These are phyloP conservation scores for Marronus borbonicus DNA, from an alignment of 2,888 invertebrate genomes.

Conservation along the genomic window DNA sequence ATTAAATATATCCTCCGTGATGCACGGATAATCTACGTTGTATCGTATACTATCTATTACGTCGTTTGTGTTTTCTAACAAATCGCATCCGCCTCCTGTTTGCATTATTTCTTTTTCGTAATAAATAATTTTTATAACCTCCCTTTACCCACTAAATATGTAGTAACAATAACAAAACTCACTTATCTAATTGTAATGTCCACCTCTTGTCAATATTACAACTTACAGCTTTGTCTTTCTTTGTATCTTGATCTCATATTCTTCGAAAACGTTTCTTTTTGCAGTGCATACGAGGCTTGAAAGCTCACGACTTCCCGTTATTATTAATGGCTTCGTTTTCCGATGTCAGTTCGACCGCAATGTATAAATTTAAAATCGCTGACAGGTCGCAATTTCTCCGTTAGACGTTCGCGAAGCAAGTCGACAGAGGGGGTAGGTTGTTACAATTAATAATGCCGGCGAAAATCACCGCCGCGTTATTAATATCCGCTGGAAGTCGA, in stretches of 20 bases:
- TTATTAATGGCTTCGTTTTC: conserved; percentile 37
- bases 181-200: not conserved
- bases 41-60: too few relatives aligned
- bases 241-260: conserved; percentile 13
- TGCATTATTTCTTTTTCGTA: too few relatives aligned
- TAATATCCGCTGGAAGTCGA: conserved; percentile 31
- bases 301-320: conserved; percentile 32
- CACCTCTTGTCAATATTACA: not conserved
- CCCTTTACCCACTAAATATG: too few relatives aligned
- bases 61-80: too few relatives aligned
- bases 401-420: conserved; percentile 10
- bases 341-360: conserved; percentile 24
- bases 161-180: too few relatives aligned
- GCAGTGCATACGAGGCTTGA: not conserved
- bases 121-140: too few relatives aligned
- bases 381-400: conserved; percentile 40
- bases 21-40: too few relatives aligned
- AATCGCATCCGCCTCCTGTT: too few relatives aligned
- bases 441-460: conserved; percentile 42
- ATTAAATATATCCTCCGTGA: too few relatives aligned
- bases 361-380: conserved; percentile 39
- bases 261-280: conserved; percentile 3
- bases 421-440: conserved; percentile 26
- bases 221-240: not conserved
- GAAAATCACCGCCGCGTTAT: conserved; percentile 28